These are phyloP conservation scores for Eleutherodactylus coqui DNA, from an alignment of 2,797 vertebrate species.

Conservation along the genomic window DNA sequence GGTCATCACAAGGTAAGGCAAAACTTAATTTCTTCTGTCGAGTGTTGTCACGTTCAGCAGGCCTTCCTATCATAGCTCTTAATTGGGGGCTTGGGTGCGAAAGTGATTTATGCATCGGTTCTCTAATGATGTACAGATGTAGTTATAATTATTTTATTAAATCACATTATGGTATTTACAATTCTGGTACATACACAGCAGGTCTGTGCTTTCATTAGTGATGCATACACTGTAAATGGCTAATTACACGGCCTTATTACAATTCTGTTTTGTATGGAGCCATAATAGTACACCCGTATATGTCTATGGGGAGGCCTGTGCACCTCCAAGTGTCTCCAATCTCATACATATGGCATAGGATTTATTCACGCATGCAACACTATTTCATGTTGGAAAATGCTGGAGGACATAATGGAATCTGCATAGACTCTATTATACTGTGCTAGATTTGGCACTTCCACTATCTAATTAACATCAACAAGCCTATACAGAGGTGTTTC, in stretches of 20 bases:
- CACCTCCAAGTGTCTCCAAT: too few species aligned
- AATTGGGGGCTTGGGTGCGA: background rate
- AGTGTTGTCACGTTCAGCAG: background rate
- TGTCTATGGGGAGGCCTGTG: too few species aligned
- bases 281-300: background rate
- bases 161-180: background rate
- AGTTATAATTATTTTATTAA: background rate
- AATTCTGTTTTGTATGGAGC: background rate
- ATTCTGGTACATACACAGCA: background rate
- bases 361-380: too few species aligned
- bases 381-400: too few species aligned
- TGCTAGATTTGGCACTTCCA: too few species aligned
- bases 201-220: background rate
- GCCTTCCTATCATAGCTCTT: background rate
- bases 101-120: background rate
- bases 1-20: constrained; percentile 23
- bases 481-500: too few species aligned
- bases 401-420: too few species aligned
- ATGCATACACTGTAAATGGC: background rate
- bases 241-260: background rate
- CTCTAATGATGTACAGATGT: background rate
- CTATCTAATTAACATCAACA: too few species aligned
- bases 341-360: too few species aligned
- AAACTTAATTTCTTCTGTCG: background rate
- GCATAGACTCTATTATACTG: too few species aligned